Base-by-base conservation (phyloP, 1,140 invertebrate genomes). In the Lethrus apterus region DNA sequence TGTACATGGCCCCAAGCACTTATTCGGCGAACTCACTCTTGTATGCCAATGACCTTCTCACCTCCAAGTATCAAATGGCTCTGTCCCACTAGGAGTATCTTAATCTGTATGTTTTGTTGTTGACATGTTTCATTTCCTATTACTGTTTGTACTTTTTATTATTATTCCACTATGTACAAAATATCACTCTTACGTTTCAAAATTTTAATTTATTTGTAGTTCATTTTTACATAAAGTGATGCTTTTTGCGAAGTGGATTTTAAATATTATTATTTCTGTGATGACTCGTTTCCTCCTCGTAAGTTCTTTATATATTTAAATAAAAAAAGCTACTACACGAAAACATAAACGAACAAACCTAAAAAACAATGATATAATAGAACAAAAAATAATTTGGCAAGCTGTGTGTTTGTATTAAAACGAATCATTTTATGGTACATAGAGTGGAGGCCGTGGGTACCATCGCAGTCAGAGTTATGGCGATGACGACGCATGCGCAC, bases 31-130 rank as follows among this genome's bases (percentile, higher is more conserved):
- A 33, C 31, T 58, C 48, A 54, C 54, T 58, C 53, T 59, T 62
- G 51, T 50, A 46, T 60, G 56, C 56, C 48, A 60, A 62, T 56
- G 56, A 60, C 60, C 58, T 60, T 60, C 57, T 61, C 63, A 69
- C 66, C 68, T 70, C 68, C 68, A 70, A 70, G 68, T 70, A 70
- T 70, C 68, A 70, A 68, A 65, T 62, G 65, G 64, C 65, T 69
- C 66, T 61, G 62, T 64, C 65, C 65, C 64, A 60, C 55, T 64
- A 64, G 56, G 59, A 62, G 53, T 64, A 62, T 62, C 56, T 61
- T 57, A 58, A 62, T 62, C 51, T 62, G 55, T 63, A 57, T 58
- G 53, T 62, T 62, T 63, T 66, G 57, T 59, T 63, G 57, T 61
- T 63, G 53, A 60, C 44, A 62, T 61, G 58, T 65, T 64, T 62